Conservation (phyloP, 2,113 vertebrate genomes). For the Xiphias gladius region DNA sequence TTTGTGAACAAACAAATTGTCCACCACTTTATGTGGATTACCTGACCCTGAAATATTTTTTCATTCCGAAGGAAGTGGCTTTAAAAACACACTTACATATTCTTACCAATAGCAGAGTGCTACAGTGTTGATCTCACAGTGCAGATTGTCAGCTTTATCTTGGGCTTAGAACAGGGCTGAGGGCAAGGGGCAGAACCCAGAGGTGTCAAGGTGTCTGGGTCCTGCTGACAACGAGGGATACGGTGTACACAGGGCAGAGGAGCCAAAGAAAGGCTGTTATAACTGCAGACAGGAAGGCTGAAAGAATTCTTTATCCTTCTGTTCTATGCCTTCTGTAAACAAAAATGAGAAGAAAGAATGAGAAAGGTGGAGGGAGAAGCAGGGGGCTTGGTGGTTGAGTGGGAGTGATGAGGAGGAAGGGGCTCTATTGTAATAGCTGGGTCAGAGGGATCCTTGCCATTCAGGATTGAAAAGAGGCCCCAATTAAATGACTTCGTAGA, state of each 20-base stretch:
- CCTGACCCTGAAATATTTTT: constrained; percentile 7
- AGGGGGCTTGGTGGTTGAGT: constrained; percentile 46
- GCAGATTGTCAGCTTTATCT: constrained; percentile 29
- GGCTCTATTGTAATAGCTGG: constrained; percentile 72
- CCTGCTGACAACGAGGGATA: constrained; percentile 15
- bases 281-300: constrained; percentile 44
- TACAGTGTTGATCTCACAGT: neutral
- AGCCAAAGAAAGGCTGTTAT: constrained; percentile 42
- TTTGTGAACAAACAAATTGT: neutral
- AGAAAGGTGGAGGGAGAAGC: constrained; percentile 36
- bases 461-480: constrained; percentile 82
- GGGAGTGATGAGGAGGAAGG: constrained; percentile 46
- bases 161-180: neutral
- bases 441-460: constrained; percentile 82
- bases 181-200: constrained; percentile 31
- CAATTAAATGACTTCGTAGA: constrained; percentile 92
- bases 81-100: constrained; percentile 2
- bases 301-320: constrained; percentile 60
- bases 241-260: constrained; percentile 7
- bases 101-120: neutral
- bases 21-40: neutral
- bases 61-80: constrained; percentile 19
- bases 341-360: constrained; percentile 49
- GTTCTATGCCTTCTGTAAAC: constrained; percentile 65
- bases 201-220: constrained; percentile 64